Conservation (phyloP, 2,888 invertebrate genomes). For the Mylabris sibirica region DNA sequence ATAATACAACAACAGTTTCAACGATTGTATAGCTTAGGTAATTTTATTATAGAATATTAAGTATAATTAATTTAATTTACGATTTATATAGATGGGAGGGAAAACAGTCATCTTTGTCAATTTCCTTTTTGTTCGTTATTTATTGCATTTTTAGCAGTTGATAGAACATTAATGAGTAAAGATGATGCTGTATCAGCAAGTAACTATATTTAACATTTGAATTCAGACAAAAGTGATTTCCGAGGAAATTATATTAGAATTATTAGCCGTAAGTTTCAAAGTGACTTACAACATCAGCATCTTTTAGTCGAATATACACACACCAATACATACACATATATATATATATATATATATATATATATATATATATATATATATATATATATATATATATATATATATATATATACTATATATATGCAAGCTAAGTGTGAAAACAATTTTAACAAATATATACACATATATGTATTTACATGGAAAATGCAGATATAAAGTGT, state of each 20-base stretch:
- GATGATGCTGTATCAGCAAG: slow-evolving; percentile 11
- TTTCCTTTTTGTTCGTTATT: neutral
- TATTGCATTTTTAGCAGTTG: neutral
- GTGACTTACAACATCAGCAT: slow-evolving; percentile 30
- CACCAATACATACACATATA: slow-evolving; percentile 1
- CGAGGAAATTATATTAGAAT: slow-evolving; percentile 29
- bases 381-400: too few relatives aligned
- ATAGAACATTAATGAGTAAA: neutral
- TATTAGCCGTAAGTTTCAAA: slow-evolving; percentile 25
- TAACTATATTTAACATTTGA: slow-evolving; percentile 21
- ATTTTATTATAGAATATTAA: slow-evolving; percentile 19
- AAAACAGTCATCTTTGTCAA: neutral
- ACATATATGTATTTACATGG: slow-evolving; percentile 3
- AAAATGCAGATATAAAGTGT: slow-evolving; percentile 10
- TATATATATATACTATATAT: too few relatives aligned
- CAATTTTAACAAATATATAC: slow-evolving; percentile 7
- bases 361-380: too few relatives aligned
- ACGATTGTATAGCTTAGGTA: neutral
- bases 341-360: too few relatives aligned
- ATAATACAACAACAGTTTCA: slow-evolving; percentile 24
- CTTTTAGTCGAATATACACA: slow-evolving; percentile 26
- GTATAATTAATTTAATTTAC: slow-evolving; percentile 5
- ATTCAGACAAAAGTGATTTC: slow-evolving; percentile 22
- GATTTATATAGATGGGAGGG: neutral
- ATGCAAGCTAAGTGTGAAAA: slow-evolving; percentile 1